Base-by-base conservation (phyloP, 2,888 invertebrate genomes). In the Callyntrura guangdongensis region DNA sequence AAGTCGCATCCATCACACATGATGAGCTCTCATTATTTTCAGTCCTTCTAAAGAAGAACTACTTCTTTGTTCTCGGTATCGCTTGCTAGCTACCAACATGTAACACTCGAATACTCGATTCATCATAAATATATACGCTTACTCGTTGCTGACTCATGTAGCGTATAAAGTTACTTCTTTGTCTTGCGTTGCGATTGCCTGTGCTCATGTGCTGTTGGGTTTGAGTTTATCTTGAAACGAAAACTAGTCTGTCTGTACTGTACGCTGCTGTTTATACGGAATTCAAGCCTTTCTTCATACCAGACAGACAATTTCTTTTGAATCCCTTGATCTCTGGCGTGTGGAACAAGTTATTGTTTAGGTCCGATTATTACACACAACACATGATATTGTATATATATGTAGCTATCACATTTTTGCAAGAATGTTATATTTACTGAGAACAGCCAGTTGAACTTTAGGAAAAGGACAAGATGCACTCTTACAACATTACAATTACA, bases 11-110 rank as follows among this genome's bases (percentile, higher is more conserved):
- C 36, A 36, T 36, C 36, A 4, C 3, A 36, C 36, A 36, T 36
- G 56, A 3, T 56, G 56, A n/a, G 14, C 3, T 56, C 56, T 59
- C 17, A n/a, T 53, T 67, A 36, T 36, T 36, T n/a, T 67, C 25
- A 45, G 61, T 20, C 61, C 81, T 69, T 79, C 87, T 87, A 81
- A 81, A 87, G 81, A 59, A 87, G 87, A 59, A 87, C 59, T 81
- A 87, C 79, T 67, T 36, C 36, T 36, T 36, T 36, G 36, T 36
- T 36, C 36, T 36, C 6, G 3, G 36, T 36, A 36, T 36, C 36
- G n/a, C n/a, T n/a, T n/a, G 72, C 5, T 17, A 74, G 47, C 17
- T n/a, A 1, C 17, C 17, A n/a, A 36, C 53, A 79, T 79, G 25
- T 53, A 25, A 47, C 45, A 53, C 47, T 22, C 67, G 56, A 81